These are phyloP conservation scores for Paramormyrops hopkinsi DNA, from an alignment of 2,797 vertebrate species.

Conservation along the genomic window DNA sequence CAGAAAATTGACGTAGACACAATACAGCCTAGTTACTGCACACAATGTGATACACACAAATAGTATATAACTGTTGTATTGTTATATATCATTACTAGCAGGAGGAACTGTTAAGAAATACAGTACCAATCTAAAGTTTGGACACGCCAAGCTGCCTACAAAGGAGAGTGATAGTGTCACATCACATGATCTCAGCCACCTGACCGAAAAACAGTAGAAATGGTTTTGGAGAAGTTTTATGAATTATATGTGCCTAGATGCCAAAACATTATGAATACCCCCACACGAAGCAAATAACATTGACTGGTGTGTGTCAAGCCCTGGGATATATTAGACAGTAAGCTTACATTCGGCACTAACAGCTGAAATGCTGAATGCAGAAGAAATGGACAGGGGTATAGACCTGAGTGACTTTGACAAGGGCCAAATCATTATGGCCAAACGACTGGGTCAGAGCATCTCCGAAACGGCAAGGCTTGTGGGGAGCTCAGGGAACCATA, in stretches of 20 bases:
- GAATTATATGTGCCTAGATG: background rate
- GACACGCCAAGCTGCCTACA: background rate
- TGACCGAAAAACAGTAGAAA: background rate
- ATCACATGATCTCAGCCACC: background rate
- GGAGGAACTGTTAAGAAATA: background rate
- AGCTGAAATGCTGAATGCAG: background rate
- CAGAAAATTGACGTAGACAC: background rate
- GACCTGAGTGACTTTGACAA: background rate
- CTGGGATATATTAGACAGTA: background rate
- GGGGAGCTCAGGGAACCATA: background rate
- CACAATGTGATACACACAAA: background rate
- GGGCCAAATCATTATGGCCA: background rate
- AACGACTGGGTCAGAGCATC: background rate
- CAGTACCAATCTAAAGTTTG: background rate
- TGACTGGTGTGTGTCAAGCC: background rate
- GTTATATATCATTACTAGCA: background rate
- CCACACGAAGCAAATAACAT: background rate
- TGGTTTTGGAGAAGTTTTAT: background rate
- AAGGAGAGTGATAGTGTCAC: background rate
- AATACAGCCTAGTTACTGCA: background rate
- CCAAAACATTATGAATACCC: background rate
- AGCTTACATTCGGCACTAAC: background rate
- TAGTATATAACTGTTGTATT: background rate
- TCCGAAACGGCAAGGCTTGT: background rate
- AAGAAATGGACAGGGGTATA: background rate